Evolutionary conservation across 2,888 invertebrate genomes (phyloP), one percentile per base, ranked within the genome.

Genomic region (Coelopa pilipes): DNA sequence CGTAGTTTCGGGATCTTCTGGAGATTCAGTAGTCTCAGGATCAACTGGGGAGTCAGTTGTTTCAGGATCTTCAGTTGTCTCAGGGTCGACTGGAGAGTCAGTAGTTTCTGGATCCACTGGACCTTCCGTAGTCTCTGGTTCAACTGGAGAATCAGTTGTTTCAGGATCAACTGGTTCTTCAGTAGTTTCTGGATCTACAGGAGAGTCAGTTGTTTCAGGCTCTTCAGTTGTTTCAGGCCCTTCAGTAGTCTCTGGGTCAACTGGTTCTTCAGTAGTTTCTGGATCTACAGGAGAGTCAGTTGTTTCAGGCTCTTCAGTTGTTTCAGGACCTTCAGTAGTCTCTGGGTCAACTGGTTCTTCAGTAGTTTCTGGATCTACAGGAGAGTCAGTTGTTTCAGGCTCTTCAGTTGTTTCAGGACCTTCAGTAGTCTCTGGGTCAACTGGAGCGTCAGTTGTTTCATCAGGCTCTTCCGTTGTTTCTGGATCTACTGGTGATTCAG

Each of bases 201-300:
- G 1, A 11, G 63, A 53, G 15, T 11, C n/a, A 45, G 66, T 68
- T 9, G 65, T 62, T n/a, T 70, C n/a, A 4, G 24, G 62, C 1
- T 63, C 72, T n/a, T 55, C 60, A 13, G 73, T 76, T 24, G 70
- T 72, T 17, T 47, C 66, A 0, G 75, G 60, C 9, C 19, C 68
- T 46, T 73, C 73, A 0, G 67, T 57, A 9, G 76, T 63, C 5
- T 46, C 70, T 0, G 47, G 50, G 1, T n/a, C 65, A 10, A 60
- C 19, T 3, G 47, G 63, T 2, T 53, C 68, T 15, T 59, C 62
- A 15, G 73, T 75, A 34, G 68, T 71, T 12, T 47, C 66, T 0
- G 75, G 53, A 11, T 24, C 70, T 24, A 69, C 73, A 7, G 70
- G 15, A 34, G 45, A 46, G 17, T 72, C 34, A 24, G 63, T 53